A percentile compares a stretch with the other conserved stretches of the same genome.
Evolutionary conservation across 2,113 vertebrate genomes (phyloP).

Genomic region (Pelmatolapia mariae): DNA sequence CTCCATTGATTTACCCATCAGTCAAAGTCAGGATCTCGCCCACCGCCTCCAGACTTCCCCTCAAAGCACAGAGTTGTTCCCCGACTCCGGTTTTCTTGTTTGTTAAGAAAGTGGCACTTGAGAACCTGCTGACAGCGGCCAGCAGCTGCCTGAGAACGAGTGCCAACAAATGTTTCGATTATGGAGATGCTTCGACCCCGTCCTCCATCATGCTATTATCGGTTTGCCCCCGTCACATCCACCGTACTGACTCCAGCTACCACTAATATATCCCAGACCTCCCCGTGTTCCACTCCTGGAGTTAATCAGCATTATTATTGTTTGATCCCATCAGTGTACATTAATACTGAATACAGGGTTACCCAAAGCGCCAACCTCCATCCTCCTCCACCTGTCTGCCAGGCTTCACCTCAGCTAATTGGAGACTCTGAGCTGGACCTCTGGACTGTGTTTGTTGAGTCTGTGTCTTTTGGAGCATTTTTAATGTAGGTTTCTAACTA

Average conservation of each 20-base stretch:
- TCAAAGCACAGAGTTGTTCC: neutral
- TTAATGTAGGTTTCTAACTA: neutral
- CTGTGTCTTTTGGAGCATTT: neutral
- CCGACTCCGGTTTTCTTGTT: neutral
- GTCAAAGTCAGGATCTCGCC: neutral
- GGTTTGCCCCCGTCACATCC: neutral
- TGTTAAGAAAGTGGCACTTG: neutral
- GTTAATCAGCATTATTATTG: neutral
- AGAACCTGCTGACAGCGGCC: neutral
- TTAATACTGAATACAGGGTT: neutral
- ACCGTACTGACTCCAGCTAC: neutral
- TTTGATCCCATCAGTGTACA: neutral
- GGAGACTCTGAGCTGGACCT: neutral
- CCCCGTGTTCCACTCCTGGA: neutral
- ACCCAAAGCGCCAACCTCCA: neutral
- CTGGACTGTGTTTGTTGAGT: neutral
- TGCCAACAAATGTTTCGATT: neutral
- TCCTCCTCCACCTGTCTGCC: neutral
- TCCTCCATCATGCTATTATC: neutral
- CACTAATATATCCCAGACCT: neutral
- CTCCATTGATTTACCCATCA: neutral
- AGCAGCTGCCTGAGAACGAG: neutral
- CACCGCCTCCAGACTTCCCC: neutral
- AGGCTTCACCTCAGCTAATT: neutral
- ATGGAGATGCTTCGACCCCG: neutral